Evolutionary conservation across 2,113 vertebrate genomes (phyloP).

Genomic region (Cisticola juncidis): DNA sequence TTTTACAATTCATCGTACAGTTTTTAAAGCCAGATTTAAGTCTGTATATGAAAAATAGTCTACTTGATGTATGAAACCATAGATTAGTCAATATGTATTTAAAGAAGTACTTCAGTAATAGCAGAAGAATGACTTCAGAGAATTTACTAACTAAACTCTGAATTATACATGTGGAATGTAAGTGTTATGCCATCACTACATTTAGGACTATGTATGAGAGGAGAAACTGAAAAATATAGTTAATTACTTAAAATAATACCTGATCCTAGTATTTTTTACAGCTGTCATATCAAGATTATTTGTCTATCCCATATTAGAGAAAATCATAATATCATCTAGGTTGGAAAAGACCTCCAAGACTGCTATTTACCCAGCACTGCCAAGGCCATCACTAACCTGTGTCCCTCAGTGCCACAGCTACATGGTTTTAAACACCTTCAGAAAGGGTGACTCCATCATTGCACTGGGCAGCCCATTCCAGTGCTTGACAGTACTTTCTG

Average conservation of each 20-base stretch:
- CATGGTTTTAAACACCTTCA: neutral
- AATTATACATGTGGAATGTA: neutral
- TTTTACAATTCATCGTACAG: constrained; percentile 72
- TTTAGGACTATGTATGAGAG: neutral
- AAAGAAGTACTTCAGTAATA: constrained; percentile 49
- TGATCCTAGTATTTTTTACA: neutral
- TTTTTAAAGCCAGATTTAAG: constrained; percentile 72
- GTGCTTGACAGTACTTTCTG: neutral
- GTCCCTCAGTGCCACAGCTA: neutral
- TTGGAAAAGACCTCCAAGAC: neutral
- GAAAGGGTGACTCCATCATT: neutral
- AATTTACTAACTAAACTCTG: neutral
- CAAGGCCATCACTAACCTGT: neutral
- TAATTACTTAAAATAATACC: neutral
- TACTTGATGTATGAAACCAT: constrained; percentile 64
- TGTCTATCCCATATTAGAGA: neutral
- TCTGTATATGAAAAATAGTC: constrained; percentile 67
- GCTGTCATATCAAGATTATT: neutral
- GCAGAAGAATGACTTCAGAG: constrained; percentile 36
- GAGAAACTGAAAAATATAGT: neutral
- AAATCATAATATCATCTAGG: neutral
- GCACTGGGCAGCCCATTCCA: neutral
- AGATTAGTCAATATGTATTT: constrained; percentile 63
- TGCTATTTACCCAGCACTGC: neutral
- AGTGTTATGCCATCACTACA: neutral